Evolutionary conservation across 2,113 vertebrate genomes (phyloP).

Genomic region (zebrafish (Danio rerio)): DNA sequence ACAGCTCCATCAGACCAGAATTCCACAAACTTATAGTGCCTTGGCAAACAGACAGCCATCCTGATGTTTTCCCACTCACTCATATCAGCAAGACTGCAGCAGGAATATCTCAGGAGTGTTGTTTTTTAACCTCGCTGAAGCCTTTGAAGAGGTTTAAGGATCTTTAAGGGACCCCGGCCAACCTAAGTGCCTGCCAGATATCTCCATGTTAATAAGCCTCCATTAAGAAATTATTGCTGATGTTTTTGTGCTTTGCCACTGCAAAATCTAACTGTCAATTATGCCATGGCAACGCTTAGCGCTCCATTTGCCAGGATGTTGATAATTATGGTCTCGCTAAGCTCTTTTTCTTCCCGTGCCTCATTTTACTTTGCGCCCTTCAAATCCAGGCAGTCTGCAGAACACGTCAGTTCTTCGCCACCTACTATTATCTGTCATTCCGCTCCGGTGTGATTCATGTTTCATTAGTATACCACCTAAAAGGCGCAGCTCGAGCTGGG

Average conservation of each 20-base stretch:
- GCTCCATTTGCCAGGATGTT: constrained; percentile 71
- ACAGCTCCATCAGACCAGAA: not conserved
- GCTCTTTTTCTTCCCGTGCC: constrained; percentile 57
- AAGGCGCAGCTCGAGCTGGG: constrained; percentile 1
- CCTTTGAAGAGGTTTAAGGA: constrained; percentile 51
- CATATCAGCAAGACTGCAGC: not conserved
- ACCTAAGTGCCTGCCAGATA: constrained; percentile 66
- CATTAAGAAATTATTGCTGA: constrained; percentile 79
- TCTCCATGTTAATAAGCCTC: constrained; percentile 72
- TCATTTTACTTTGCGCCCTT: constrained; percentile 56
- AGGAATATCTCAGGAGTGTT: not conserved
- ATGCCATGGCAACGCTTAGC: constrained; percentile 71
- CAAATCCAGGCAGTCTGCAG: constrained; percentile 63
- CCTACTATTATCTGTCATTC: constrained; percentile 66
- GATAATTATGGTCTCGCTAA: constrained; percentile 73
- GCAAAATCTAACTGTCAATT: constrained; percentile 77
- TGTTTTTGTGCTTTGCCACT: constrained; percentile 72
- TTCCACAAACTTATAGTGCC: not conserved
- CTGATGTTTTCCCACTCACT: not conserved
- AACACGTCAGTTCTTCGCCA: constrained; percentile 58
- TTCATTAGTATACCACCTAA: constrained; percentile 61
- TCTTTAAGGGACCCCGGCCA: constrained; percentile 55
- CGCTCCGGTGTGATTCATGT: constrained; percentile 60
- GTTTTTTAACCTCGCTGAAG: constrained; percentile 25
- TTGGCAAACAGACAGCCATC: constrained; percentile 3